Percentiles rank a stretch among this genome's conserved stretches.
Conservation (phyloP, 2,113 vertebrate species). For the Octodon degus region DNA sequence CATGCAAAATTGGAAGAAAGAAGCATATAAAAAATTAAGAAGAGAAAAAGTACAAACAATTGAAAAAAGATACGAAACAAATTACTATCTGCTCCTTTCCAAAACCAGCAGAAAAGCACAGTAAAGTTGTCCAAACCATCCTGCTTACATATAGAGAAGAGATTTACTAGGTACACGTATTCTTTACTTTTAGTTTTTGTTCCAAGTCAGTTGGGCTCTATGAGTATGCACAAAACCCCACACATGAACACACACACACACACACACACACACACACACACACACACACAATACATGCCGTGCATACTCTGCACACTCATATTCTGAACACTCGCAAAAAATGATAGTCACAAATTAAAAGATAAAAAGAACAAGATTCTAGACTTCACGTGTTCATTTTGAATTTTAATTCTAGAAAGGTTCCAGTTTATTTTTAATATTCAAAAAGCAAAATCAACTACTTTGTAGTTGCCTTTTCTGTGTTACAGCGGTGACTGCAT, state of each 20-base stretch:
- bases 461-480: not conserved
- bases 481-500: not conserved
- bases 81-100: too few relatives aligned
- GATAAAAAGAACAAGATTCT: not conserved
- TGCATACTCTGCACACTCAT: not conserved
- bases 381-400: not conserved
- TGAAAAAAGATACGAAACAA: too few relatives aligned
- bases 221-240: not conserved
- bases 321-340: not conserved
- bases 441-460: not conserved
- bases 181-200: not conserved
- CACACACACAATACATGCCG: not conserved
- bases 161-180: not conserved
- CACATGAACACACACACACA: not conserved
- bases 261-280: not conserved
- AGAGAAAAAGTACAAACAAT: too few relatives aligned
- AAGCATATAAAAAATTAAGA: too few relatives aligned
- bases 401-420: not conserved
- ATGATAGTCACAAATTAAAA: not conserved
- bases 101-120: too few relatives aligned
- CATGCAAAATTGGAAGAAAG: too few relatives aligned
- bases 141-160: too few relatives aligned
- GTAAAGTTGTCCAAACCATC: too few relatives aligned
- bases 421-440: not conserved
- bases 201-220: not conserved